phyloP scores from a whole-genome alignment of 2,888 invertebrate species.

The Cephus pulcher region DNA sequence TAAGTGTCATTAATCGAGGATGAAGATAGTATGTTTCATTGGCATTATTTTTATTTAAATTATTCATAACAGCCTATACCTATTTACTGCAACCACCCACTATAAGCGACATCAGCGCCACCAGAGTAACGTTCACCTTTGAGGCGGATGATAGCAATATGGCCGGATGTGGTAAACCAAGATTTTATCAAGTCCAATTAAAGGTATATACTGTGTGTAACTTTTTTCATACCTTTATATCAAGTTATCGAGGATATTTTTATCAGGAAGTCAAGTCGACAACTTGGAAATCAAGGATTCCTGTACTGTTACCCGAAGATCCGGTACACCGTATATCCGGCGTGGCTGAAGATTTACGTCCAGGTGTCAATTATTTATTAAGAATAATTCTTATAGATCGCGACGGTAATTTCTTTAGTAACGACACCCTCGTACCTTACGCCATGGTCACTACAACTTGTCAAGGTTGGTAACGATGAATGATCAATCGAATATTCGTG shows the following conservation, averaged over 20 bases:
- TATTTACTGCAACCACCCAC: conserved; percentile 31
- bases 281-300: conserved; percentile 17
- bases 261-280: conserved; percentile 20
- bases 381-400: conserved; percentile 31
- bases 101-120: conserved; percentile 28
- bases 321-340: background rate
- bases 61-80: conserved; percentile 27
- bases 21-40: background rate
- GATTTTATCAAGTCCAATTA: conserved; percentile 33
- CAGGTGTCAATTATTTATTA: conserved; percentile 26
- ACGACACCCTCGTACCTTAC: conserved; percentile 25
- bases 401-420: conserved; percentile 28
- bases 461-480: conserved; percentile 17
- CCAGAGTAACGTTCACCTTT: conserved; percentile 25
- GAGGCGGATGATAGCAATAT: conserved; percentile 16
- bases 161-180: conserved; percentile 29
- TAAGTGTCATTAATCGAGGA: conserved; percentile 21
- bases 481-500: no score
- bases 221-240: background rate
- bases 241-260: background rate
- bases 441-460: conserved; percentile 27
- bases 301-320: conserved; percentile 9
- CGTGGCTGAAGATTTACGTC: conserved; percentile 24
- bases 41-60: background rate
- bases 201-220: conserved; percentile 20